phyloP scores from a whole-genome alignment of 2,797 vertebrate genomes.

The Sebastes itinus region DNA sequence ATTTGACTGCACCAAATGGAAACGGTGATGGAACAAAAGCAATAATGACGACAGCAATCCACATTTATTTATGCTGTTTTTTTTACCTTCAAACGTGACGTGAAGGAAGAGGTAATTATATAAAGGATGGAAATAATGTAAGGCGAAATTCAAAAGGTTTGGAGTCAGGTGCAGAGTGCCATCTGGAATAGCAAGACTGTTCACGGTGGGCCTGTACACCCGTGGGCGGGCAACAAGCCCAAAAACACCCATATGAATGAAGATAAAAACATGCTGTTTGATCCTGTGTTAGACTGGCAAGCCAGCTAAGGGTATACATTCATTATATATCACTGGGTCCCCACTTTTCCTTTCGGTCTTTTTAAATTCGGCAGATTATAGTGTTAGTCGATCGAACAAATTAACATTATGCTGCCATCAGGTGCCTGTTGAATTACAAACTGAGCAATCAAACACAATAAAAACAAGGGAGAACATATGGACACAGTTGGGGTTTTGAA shows the following conservation, averaged over 20 bases:
- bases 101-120: neutral
- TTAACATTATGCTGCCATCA: slow-evolving; percentile 17
- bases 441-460: neutral
- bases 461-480: neutral
- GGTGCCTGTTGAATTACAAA: slow-evolving; percentile 17
- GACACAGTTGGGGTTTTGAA: neutral
- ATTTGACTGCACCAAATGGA: slow-evolving; percentile 40
- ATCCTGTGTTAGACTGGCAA: slow-evolving; percentile 24
- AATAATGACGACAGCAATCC: slow-evolving; percentile 21
- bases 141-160: slow-evolving; percentile 37
- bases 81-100: slow-evolving; percentile 2
- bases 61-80: slow-evolving; percentile 10
- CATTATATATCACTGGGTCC: neutral
- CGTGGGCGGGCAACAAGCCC: slow-evolving; percentile 45
- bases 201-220: slow-evolving; percentile 31
- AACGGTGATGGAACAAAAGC: slow-evolving; percentile 10
- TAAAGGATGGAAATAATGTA: slow-evolving; percentile 7
- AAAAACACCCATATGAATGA: slow-evolving; percentile 52
- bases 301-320: neutral
- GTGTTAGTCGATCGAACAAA: neutral
- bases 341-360: slow-evolving; percentile 2
- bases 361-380: slow-evolving; percentile 9
- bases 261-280: slow-evolving; percentile 58
- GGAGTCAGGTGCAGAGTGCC: slow-evolving; percentile 41
- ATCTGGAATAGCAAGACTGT: slow-evolving; percentile 49